Evolutionary conservation across 2,888 invertebrate species (phyloP), one percentile per base, ranked within the genome.

Genomic region (Oegoconia quadripuncta): DNA sequence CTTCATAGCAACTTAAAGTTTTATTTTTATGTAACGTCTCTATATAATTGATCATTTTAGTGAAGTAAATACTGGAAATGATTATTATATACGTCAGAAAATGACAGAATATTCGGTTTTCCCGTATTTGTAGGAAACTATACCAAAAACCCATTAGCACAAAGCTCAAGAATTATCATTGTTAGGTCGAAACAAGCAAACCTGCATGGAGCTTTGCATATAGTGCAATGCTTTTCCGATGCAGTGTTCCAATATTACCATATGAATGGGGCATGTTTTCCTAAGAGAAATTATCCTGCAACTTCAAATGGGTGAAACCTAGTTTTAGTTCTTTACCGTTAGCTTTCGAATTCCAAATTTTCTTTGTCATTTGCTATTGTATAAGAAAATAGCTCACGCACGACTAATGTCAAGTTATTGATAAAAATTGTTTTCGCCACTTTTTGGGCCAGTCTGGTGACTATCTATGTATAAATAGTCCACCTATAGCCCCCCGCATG

Each of bases 241-340:
- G 26, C 26, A 17, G 5, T 16, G 26, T 17, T 26, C n/a, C 16
- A 34, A 34, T 22, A 34, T 28, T 34, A 34, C 16, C 34, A 39
- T 39, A 25, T 25, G 29, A 39, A 39, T 29, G 34, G 17, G 7
- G 13, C 11, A 14, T 14, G 17, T 18, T 26, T 16, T 37, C 37
- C 31, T 32, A 2, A 26, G 17, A 26, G 37, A 35, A 20, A 35
- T 35, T 35, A 28, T 26, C 18, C 28, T 35, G 20, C 28, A 35
- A 13, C 14, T 9, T 9, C 14, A 34, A 20, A 9, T 12, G 8
- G 13, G n/a, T 8, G 18, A 9, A 27, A 27, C 20, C 32, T 22
- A 32, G 34, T 8, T 34, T 11, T 31, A 12, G 20, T n/a, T n/a
- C n/a, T n/a, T n/a, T n/a, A n/a, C n/a, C n/a, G n/a, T n/a, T n/a